Conservation (phyloP, 37 sponge, comb jelly and placozoan genomes). For the Sycon ciliatum region DNA sequence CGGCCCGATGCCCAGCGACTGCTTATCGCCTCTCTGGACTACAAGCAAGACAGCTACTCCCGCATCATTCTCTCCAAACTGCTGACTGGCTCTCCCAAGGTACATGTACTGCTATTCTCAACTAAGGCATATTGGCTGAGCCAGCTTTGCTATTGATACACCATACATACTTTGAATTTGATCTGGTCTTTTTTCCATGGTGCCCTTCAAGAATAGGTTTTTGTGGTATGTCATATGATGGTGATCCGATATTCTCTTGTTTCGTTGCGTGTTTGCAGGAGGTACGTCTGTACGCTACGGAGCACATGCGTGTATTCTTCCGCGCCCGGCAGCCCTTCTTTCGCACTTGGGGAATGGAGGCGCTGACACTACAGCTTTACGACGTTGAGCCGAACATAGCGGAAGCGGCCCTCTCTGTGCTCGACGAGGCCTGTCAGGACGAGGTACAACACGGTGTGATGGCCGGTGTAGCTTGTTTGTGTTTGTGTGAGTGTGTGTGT, state of each 20-base stretch:
- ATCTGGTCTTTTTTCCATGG: too few species aligned
- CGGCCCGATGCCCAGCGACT: slow-evolving; percentile 49
- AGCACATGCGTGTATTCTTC: slow-evolving; percentile 54
- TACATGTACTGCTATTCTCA: too few species aligned
- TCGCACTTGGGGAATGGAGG: slow-evolving; percentile 70
- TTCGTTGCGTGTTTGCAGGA: background rate
- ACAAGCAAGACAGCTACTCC: slow-evolving; percentile 30
- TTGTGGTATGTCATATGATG: too few species aligned
- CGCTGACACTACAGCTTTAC: slow-evolving; percentile 64
- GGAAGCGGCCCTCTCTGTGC: slow-evolving; percentile 49
- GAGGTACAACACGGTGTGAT: too few species aligned
- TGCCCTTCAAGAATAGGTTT: too few species aligned
- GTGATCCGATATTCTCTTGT: too few species aligned
- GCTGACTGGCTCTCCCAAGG: slow-evolving; percentile 39
- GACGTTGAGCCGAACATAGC: slow-evolving; percentile 52
- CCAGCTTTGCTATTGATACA: too few species aligned
- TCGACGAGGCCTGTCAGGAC: slow-evolving; percentile 80
- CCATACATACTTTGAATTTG: too few species aligned
- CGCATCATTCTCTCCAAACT: slow-evolving; percentile 51
- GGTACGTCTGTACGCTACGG: slow-evolving; percentile 59
- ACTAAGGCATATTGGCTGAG: too few species aligned
- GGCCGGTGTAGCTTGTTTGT: too few species aligned
- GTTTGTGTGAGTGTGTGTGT: too few species aligned
- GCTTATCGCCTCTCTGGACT: slow-evolving; percentile 50
- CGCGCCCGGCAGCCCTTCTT: slow-evolving; percentile 54